Evolutionary conservation across 1,140 invertebrate species (phyloP), one percentile per base, ranked within the genome.

Genomic region (Pogonognathellus flavescens): DNA sequence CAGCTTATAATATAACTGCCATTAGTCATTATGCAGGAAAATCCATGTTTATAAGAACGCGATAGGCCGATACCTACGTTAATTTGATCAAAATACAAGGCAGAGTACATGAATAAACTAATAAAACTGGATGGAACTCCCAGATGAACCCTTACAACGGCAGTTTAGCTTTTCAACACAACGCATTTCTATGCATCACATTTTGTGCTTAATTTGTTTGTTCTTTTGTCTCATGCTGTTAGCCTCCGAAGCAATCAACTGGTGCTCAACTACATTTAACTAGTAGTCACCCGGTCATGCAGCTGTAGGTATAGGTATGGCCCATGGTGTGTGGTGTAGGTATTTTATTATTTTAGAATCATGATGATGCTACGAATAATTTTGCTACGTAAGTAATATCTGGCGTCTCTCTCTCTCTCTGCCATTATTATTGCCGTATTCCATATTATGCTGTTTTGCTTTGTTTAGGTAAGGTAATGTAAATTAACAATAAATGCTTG

Each of bases 81-180:
- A 59, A n/a, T 59, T 59, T 59, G 55, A n/a, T n/a, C 10, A 14
- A 59, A 41, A n/a, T 57, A 18, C 20, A 22, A 66, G 60, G 20
- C 18, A 66, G 8, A 66, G 62, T 11, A 50, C 41, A 49, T 76
- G 70, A n/a, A 31, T n/a, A 70, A 76, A 76, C 70, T 62, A 76
- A 76, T 76, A 76, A 76, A 76, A 76, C 25, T 76, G 25, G 6
- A 50, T 76, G 41, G 31, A 41, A 11, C 70, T 76, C 70, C 70
- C 70, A 76, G 70, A 76, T 76, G 70, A 49, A 50, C 41, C 31
- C 70, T 76, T 76, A 49, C 70, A 76, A 50, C 16, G 16, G 70
- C 41, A 76, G 31, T 76, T 66, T 76, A 50, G 31, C 70, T 76
- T 50, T 76, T 76, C 70, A 76, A 49, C 70, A 49, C 70, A 49